Evolutionary conservation across 2,888 invertebrate species (phyloP), one percentile per base, ranked within the genome.

Genomic region (Diarsia rubi): DNA sequence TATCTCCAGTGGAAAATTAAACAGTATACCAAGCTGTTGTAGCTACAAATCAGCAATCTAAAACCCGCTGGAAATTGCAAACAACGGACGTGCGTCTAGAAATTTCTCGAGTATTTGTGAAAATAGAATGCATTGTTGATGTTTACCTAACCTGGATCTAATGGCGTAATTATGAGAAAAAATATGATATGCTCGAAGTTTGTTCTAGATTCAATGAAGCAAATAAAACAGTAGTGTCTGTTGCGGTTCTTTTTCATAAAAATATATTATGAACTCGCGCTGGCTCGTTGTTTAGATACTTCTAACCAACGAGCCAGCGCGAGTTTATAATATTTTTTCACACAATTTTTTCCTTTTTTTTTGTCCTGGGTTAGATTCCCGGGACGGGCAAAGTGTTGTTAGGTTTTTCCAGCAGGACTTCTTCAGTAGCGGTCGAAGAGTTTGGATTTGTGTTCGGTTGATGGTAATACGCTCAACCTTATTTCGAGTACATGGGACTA

Each of bases 21-120:
- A 78, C 80, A 69, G 62, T 65, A 78, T 72, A 62, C 59, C 45
- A 52, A 64, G 67, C 75, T 71, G 75, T 64, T 78, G 74, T 63
- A 80, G 76, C 70, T 80, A 75, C 81, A 85, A 85, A 85, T 83
- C 79, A 83, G 69, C 81, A 77, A 86, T 82, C 79, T 82, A 79
- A 79, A 80, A 63, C 73, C 73, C 62, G 59, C 69, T 75, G 59
- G 73, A 79, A 82, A 78, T 66, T 74, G 62, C 67, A 60, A 72
- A 82, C 84, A 82, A 80, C 77, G 73, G 52, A 70, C 72, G 82
- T 77, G 80, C 62, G 74, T 65, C 64, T 65, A 71, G 74, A 74
- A 66, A 70, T 71, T 64, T 73, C 63, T 52, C 60, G 63, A 67
- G 44, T 57, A 44, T 37, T 73, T 64, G 65, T 68, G 66, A 64